Base-by-base conservation (phyloP, 2,888 invertebrate genomes). In the Allygus modestus region DNA sequence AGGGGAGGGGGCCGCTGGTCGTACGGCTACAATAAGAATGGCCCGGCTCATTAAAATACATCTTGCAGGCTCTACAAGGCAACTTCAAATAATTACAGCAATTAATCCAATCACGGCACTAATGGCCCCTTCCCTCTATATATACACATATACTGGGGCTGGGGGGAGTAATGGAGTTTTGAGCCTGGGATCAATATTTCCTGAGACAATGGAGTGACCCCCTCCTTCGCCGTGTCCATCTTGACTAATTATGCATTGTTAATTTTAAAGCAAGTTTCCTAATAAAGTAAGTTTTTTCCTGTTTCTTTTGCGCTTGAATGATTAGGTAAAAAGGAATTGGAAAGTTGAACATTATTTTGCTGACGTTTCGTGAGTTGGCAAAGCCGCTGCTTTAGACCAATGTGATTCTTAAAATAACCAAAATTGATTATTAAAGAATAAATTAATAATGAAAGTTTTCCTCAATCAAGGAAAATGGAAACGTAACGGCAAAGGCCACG, bases 71-170 rank as follows among this genome's bases (percentile, higher is more conserved):
- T 37, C 33, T 58, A 33, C 79, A 51, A 28, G 79, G 37, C 79
- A 20, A 51, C 20, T 28, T 26, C 20, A 33, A 79, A 79, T 79
- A 79, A 58, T 79, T 79, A 23, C 33, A n/a, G 79, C 58, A 58
- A 79, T 79, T 58, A 31, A 79, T 79, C 20, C 20, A 79, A 79
- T 79, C 79, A 79, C 26, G 28, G 58, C 54, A 77, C 58, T 79
- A 79, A 79, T 79, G 37, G 31, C 31, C 20, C 20, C 54, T 31
- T n/a, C 33, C 77, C 77, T 23, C 77, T 20, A 43, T 20, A 43
- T 20, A 58, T 17, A 54, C 58, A 79, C 79, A 79, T 37, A 54
- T 33, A 79, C 77, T 0, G 9, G 41, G 9, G 51, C 28, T n/a
- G n/a, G 71, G 37, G 71, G 75, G 75, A 20, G 20, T 73, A 43